phyloP scores from a whole-genome alignment of 2,888 invertebrate species.

The Agelastica alni region DNA sequence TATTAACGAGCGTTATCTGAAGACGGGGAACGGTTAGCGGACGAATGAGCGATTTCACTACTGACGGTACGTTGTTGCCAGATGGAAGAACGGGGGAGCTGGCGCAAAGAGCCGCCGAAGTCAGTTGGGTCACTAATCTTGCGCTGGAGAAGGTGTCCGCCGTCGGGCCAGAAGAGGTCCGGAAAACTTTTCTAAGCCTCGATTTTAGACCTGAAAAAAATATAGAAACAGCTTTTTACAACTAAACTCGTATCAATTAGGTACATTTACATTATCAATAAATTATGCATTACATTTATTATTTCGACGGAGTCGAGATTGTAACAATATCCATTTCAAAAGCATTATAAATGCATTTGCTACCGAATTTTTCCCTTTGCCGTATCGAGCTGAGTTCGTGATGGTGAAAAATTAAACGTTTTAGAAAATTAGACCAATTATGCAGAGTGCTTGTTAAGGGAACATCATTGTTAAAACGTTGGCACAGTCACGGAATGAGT shows the following conservation, averaged over 20 bases:
- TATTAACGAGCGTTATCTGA: conserved; percentile 56
- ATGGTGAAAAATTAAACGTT: conserved; percentile 3
- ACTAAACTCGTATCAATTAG: no score
- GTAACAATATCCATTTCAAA: no score
- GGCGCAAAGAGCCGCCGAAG: conserved; percentile 65
- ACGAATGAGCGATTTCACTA: conserved; percentile 62
- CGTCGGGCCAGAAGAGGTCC: conserved; percentile 59
- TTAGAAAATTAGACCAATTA: conserved; percentile 11
- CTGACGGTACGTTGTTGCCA: conserved; percentile 57
- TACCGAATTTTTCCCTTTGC: no score
- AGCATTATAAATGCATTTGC: no score
- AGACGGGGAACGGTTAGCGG: conserved; percentile 64
- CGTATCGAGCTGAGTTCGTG: conserved; percentile 6
- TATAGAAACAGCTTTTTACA: no score
- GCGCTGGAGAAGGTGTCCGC: conserved; percentile 55
- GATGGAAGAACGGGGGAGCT: conserved; percentile 64
- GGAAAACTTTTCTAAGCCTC: conserved; percentile 62
- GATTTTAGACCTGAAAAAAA: conserved; percentile 61
- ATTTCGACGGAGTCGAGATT: no score
- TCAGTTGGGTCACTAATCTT: conserved; percentile 62
- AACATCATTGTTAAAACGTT: neutral
- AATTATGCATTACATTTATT: no score
- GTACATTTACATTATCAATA: no score
- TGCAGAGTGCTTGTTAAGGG: conserved; percentile 10
- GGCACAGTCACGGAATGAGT: neutral